Base-by-base conservation (phyloP, 2,888 invertebrate species). In the Automeris io region DNA sequence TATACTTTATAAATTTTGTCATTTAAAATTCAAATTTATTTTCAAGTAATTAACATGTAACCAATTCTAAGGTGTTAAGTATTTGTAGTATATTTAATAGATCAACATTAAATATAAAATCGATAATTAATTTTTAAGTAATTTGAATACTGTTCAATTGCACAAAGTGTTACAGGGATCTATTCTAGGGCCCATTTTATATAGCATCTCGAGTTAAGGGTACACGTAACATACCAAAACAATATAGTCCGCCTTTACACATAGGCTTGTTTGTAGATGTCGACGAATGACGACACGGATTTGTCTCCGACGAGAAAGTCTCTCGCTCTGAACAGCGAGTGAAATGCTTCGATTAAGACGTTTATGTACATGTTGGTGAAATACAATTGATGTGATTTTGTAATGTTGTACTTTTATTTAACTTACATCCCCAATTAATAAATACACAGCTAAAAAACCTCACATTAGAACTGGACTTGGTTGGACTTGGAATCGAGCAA, bases 361-460 rank as follows among this genome's bases (percentile, higher is more conserved):
- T 85, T 81, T 73, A 71, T 81, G 79, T 83, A 85, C 77, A 82
- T 83, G 83, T 85, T 85, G 83, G 78, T 86, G 82, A 82, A 86
- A 83, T 86, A 86, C 86, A 86, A 83, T 86, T 81, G 85, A 86
- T 86, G 86, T 86, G 85, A 83, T 82, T 86, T 86, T 83, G 61
- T 82, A 85, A 51, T 39, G 47, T 53, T 53, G 70, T 45, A 45
- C 53, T 82, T 82, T 83, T 64, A 76, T 79, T 83, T 71, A 35
- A 31, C 41, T 35, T 35, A 4, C n/a, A 19, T n/a, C 7, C 3
- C 16, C 29, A n/a, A 29, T n/a, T n/a, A n/a, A n/a, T n/a, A n/a
- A 16, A 2, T 11, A 11, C 9, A 24, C n/a, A n/a, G n/a, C n/a
- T n/a, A n/a, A n/a, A n/a, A n/a, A n/a, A n/a, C n/a, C n/a, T n/a